Base-by-base conservation (phyloP, 2,113 vertebrate species). In the Malurus elegans region DNA sequence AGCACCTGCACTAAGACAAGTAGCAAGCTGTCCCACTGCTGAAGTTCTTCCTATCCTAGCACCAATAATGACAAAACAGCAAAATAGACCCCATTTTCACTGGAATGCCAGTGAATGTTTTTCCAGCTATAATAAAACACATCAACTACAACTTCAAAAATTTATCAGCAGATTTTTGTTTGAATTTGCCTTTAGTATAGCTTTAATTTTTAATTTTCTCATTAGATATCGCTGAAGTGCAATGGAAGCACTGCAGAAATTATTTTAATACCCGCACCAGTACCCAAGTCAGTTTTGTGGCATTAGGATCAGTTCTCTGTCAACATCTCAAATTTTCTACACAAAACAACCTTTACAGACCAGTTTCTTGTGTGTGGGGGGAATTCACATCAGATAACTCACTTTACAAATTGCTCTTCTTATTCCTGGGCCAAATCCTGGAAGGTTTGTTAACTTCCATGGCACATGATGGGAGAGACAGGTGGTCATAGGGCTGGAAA, bases 401-500 rank as follows among this genome's bases (percentile, higher is more conserved):
- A 3, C 42, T 86, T 74, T 74, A 71, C 60, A 61, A 47, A 73
- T 47, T 38, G 36, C 14, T 88, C 36, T 26, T 7, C 11, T 50
- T 58, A n/a, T 57, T 79, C 64, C 51, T 40, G 29, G 21, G 42
- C 26, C n/a, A 80, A 75, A 78, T 67, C 56, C 56, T 2, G 0
- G 11, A 4, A 51, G 14, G 28, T 86, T 71, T 61, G 13, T 34
- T 66, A 58, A 73, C 29, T 76, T 75, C 34, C 32, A 15, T 12
- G 0, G 26, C 54, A 51, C 18, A 91, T 57, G 50, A 32, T 71
- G 47, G 15, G 71, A 83, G 21, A 40, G 53, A 78, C 86, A 94
- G 93, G 75, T 96, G 90, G 75, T 65, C 75, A 74, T 60, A 83
- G n/a, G 64, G 36, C 17, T 86, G 44, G 86, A 92, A 96, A 84